Conservation (phyloP, 2,113 vertebrate species). For the Dolichallabes microphthalmus region DNA sequence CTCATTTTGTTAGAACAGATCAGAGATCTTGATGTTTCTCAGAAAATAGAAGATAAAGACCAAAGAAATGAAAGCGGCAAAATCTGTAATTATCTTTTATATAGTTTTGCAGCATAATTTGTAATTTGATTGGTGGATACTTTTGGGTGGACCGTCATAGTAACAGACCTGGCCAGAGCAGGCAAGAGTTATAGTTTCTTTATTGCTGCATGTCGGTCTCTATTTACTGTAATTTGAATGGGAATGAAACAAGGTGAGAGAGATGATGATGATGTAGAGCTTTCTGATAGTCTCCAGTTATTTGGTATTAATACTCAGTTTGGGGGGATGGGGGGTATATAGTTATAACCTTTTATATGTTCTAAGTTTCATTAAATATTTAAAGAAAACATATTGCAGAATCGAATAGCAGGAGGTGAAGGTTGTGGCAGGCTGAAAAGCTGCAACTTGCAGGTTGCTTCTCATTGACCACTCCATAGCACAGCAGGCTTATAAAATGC, state of each 20-base stretch:
- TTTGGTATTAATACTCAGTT: not conserved
- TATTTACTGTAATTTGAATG: constrained; percentile 8
- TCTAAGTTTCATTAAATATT: constrained; percentile 37
- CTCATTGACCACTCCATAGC: not conserved
- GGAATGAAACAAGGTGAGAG: not conserved
- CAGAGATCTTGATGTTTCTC: constrained; percentile 4
- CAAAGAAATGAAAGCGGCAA: not conserved
- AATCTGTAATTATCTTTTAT: not conserved
- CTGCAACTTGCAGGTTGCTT: constrained; percentile 5
- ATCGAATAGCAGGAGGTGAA: not conserved
- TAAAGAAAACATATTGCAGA: constrained; percentile 33
- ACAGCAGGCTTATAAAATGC: not conserved
- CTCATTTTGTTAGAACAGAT: not conserved
- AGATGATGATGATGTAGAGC: not conserved
- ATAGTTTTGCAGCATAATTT: not conserved
- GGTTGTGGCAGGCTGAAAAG: not conserved
- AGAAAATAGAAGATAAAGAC: not conserved
- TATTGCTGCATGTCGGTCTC: not conserved
- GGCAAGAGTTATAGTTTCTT: not conserved
- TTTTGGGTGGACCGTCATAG: not conserved
- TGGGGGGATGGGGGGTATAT: too few relatives aligned
- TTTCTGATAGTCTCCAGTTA: not conserved
- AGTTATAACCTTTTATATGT: not conserved
- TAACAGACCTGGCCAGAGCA: not conserved
- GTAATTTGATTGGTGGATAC: not conserved